phyloP scores from a whole-genome alignment of 2,113 vertebrate species.

The Neolamprologus cancellatus region DNA sequence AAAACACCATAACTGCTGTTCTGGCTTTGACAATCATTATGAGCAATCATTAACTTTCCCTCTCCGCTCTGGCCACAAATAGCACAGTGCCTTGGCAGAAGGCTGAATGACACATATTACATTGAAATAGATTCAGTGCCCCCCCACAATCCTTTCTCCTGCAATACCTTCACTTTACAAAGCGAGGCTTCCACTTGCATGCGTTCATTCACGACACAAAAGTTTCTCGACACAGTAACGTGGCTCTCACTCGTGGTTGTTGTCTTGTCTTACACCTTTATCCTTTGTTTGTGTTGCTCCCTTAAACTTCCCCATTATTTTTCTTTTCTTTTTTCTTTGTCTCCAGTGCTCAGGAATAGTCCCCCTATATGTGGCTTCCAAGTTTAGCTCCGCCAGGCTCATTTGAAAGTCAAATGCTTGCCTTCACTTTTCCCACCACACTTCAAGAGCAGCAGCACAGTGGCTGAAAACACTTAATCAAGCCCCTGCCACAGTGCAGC shows the following conservation, averaged over 20 bases:
- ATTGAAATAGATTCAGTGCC: not conserved
- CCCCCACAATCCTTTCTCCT: not conserved
- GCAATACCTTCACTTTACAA: not conserved
- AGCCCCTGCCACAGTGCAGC: slow-evolving; percentile 31
- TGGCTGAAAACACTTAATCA: slow-evolving; percentile 59
- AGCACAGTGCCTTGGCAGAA: not conserved
- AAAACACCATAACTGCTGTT: not conserved
- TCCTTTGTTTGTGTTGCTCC: slow-evolving; percentile 20
- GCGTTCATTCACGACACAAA: not conserved
- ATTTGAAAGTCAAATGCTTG: slow-evolving; percentile 68
- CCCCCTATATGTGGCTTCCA: slow-evolving; percentile 26
- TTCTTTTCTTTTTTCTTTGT: not conserved
- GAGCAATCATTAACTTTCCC: slow-evolving; percentile 1
- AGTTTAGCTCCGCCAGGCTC: slow-evolving; percentile 53
- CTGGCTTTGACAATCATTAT: not conserved
- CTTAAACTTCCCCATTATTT: slow-evolving; percentile 3
- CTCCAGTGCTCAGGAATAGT: slow-evolving; percentile 31
- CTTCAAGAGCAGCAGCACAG: slow-evolving; percentile 12
- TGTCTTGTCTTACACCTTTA: slow-evolving; percentile 4
- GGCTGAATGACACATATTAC: not conserved
- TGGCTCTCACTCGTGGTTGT: not conserved
- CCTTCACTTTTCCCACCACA: slow-evolving; percentile 39
- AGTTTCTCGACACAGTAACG: not conserved
- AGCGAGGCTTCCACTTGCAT: not conserved
- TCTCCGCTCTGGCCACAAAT: not conserved